Conservation (phyloP, 2,113 vertebrate species). For the Nesoenas mayeri region DNA sequence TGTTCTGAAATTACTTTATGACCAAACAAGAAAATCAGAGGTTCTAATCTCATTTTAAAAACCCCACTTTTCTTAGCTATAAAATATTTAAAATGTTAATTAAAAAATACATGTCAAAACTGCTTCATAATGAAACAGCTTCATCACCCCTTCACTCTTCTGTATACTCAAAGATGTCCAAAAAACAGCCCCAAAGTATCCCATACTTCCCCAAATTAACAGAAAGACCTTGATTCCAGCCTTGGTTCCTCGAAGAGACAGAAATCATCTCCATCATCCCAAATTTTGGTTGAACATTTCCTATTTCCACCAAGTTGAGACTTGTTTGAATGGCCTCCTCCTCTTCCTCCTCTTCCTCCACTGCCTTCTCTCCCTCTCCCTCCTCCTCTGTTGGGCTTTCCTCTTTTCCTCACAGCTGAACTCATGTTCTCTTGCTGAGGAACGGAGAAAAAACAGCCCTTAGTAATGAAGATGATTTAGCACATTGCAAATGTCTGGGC, state of each 20-base stretch:
- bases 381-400: conserved; percentile 88
- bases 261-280: conserved; percentile 92
- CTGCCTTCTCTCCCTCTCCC: conserved; percentile 63
- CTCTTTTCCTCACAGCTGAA: conserved; percentile 78
- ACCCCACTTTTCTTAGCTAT: neutral
- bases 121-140: neutral
- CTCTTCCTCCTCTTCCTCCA: conserved; percentile 16
- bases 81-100: neutral
- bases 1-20: neutral
- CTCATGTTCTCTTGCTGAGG: conserved; percentile 71
- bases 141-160: neutral
- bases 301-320: conserved; percentile 66
- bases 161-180: neutral
- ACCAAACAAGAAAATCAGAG: neutral
- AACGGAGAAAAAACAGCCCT: neutral
- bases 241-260: conserved; percentile 78
- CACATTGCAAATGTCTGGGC: neutral
- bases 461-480: neutral
- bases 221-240: conserved; percentile 62
- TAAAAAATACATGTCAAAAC: neutral
- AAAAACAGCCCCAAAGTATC: neutral
- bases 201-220: neutral
- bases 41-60: neutral
- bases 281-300: conserved; percentile 78
- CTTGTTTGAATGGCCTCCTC: conserved; percentile 48